Evolutionary conservation across 2,797 vertebrate genomes (phyloP), one percentile per base, ranked within the genome.

Genomic region (Catharus ustulatus): DNA sequence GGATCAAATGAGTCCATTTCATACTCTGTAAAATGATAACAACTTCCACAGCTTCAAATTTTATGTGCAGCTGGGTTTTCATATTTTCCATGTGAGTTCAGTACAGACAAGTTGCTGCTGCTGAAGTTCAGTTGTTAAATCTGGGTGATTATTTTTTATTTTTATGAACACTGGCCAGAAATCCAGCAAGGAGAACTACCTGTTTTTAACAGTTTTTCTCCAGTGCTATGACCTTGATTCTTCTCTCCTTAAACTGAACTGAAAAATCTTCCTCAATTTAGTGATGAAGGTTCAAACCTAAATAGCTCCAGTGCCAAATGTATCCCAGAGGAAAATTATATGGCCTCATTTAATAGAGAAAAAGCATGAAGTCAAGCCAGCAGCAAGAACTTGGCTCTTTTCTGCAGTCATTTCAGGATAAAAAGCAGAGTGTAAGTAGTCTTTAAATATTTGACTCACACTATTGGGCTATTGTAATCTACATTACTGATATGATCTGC

Each of bases 241-340:
- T 71, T 88, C 62, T 46, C 46, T 86, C 76, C 69, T 89, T 90
- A 88, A 88, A 81, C 45, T 46, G 69, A 89, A 67, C 73, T 62
- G 93, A 76, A 94, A 97, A 95, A 76, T 90, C 73, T 27, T 93
- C 38, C 81, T 87, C 84, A 95, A 91, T 92, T 93, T 86, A 74
- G 76, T 91, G 94, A 88, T 87, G 82, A 87, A 76, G 83, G 57
- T 92, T 94, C 83, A 84, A 82, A 81, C 87, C 82, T 93, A 92
- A 93, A 91, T 79, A 91, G 82, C 83, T 82, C 78, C 49, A 63
- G 61, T 93, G 80, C 91, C 87, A 94, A 93, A 93, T 89, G 87
- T 62, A 69, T 95, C 94, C 95, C 94, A 71, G 71, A 91, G 94
- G 93, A 95, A 94, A 93, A 88, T 88, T 86, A 88, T 84, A 94